A percentile compares a stretch with the other conserved stretches of the same genome.
Conservation (phyloP, 2,797 vertebrate genomes). For the Xyrichtys novacula region DNA sequence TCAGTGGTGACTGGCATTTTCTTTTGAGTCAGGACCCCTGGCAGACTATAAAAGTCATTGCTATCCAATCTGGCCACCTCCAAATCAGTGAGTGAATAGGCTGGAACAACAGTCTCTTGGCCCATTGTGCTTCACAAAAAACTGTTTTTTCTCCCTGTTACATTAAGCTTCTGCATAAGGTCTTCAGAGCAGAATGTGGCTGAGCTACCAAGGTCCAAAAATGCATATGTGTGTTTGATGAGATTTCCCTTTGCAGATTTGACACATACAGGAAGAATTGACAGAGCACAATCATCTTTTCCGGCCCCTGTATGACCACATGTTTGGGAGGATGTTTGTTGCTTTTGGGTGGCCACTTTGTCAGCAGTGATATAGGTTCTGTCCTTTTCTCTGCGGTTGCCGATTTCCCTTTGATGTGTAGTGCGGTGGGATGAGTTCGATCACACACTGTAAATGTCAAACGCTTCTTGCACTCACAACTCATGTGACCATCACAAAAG, state of each 20-base stretch:
- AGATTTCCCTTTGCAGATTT: neutral
- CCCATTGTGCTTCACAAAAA: conserved; percentile 4
- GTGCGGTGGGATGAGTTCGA: neutral
- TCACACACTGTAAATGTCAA: neutral
- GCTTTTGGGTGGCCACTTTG: too few relatives aligned
- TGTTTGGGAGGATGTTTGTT: neutral
- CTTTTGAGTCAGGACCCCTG: conserved; percentile 19
- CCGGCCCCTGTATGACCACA: conserved; percentile 24
- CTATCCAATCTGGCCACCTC: conserved; percentile 9
- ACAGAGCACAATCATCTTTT: neutral
- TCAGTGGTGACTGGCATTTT: neutral
- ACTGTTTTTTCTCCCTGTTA: neutral
- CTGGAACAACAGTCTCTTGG: neutral
- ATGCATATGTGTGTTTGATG: neutral
- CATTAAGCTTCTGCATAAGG: conserved; percentile 10
- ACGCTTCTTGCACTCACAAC: neutral
- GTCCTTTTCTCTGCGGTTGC: neutral
- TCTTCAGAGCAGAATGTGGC: neutral
- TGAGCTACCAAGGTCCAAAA: neutral
- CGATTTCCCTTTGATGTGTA: neutral
- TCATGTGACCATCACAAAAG: neutral
- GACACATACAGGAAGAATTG: neutral
- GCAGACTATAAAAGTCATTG: neutral
- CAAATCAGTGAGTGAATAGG: neutral
- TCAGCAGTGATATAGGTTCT: too few relatives aligned